A percentile compares a stretch with the other conserved stretches of the same genome.
Evolutionary conservation across 2,113 vertebrate species (phyloP).

Genomic region (Etheostoma spectabile): DNA sequence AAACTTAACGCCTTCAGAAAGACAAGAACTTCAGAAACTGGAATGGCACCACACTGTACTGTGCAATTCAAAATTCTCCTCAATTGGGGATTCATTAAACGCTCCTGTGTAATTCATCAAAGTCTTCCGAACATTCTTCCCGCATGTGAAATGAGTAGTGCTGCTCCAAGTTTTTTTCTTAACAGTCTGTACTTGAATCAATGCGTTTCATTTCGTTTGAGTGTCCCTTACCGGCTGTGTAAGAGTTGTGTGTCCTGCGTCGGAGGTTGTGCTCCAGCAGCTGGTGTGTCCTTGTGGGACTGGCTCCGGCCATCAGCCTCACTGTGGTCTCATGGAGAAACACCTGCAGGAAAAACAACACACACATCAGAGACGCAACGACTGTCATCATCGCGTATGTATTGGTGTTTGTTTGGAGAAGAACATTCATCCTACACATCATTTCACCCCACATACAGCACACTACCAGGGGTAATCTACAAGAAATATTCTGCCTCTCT

Average conservation of each 20-base stretch:
- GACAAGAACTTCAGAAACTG: too few relatives aligned
- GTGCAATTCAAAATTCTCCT: too few relatives aligned
- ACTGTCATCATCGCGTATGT: neutral
- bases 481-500: neutral
- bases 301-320: constrained; percentile 97
- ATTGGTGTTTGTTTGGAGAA: neutral
- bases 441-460: neutral
- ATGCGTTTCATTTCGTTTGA: neutral
- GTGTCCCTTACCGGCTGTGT: constrained; percentile 67
- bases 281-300: constrained; percentile 97
- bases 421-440: neutral
- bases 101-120: too few relatives aligned
- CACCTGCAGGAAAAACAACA: constrained; percentile 81
- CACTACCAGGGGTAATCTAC: neutral
- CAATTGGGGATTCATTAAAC: too few relatives aligned
- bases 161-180: too few relatives aligned
- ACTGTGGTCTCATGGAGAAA: constrained; percentile 98
- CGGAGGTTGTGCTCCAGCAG: constrained; percentile 96
- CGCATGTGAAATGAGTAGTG: too few relatives aligned
- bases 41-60: too few relatives aligned
- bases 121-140: too few relatives aligned
- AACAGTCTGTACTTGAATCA: neutral
- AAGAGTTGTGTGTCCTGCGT: constrained; percentile 79
- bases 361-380: neutral
- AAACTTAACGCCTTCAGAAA: too few relatives aligned